Evolutionary conservation across 53 echinoderm and acorn worm genomes (phyloP).

Genomic region (Paracentrotus lividus): DNA sequence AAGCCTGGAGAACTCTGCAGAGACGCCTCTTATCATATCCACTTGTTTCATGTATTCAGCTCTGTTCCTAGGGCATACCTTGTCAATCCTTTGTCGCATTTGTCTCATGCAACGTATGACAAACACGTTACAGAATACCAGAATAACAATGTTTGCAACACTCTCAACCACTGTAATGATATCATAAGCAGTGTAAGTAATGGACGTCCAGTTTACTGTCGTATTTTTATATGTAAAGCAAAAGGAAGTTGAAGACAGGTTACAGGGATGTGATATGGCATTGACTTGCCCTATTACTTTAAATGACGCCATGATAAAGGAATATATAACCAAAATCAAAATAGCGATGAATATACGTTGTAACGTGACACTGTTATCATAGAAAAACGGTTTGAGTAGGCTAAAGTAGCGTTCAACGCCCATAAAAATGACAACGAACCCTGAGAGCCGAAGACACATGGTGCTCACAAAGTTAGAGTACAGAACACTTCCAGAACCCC

Average conservation of each 20-base stretch:
- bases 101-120: slow-evolving; percentile 86
- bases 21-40: slow-evolving; percentile 92
- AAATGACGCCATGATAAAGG: slow-evolving; percentile 71
- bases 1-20: slow-evolving; percentile 94
- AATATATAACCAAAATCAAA: slow-evolving; percentile 67
- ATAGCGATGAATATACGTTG: slow-evolving; percentile 73
- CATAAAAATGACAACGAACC: slow-evolving; percentile 89
- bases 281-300: slow-evolving; percentile 65
- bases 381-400: slow-evolving; percentile 91
- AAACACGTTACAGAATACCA: slow-evolving; percentile 86
- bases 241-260: not conserved
- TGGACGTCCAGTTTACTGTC: slow-evolving; percentile 23
- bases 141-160: slow-evolving; percentile 69
- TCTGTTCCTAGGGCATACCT: slow-evolving; percentile 89
- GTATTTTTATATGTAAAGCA: not conserved
- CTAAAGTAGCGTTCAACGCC: slow-evolving; percentile 94
- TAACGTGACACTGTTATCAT: slow-evolving; percentile 84
- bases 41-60: slow-evolving; percentile 92
- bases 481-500: slow-evolving; percentile 65
- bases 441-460: slow-evolving; percentile 81
- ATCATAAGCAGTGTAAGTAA: slow-evolving; percentile 74
- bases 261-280: slow-evolving; percentile 32
- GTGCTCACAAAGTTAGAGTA: slow-evolving; percentile 75
- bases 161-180: slow-evolving; percentile 80
- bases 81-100: slow-evolving; percentile 76